Evolutionary conservation across 2,888 invertebrate genomes (phyloP).

Genomic region (Dexiosoma caninum): DNA sequence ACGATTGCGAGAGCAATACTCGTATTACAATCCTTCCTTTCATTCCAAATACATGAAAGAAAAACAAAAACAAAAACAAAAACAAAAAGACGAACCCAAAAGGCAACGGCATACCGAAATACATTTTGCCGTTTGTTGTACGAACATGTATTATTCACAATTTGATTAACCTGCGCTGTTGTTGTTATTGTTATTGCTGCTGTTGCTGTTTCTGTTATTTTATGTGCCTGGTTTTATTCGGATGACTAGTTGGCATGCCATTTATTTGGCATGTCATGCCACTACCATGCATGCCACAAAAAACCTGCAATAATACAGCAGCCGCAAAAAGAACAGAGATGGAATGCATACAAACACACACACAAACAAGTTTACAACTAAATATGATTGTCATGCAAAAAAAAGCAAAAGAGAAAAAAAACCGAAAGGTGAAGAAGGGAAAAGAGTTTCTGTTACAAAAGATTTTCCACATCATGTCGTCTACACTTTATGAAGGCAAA

Average conservation of each 20-base stretch:
- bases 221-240: constrained; percentile 45
- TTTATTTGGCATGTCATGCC: constrained; percentile 63
- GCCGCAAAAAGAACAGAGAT: constrained; percentile 23
- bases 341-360: neutral
- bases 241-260: constrained; percentile 61
- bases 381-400: neutral
- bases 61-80: no score
- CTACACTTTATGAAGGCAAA: constrained; percentile 13
- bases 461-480: neutral
- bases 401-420: constrained; percentile 17
- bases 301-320: constrained; percentile 4
- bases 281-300: constrained; percentile 49
- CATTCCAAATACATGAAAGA: no score
- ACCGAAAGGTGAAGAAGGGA: neutral
- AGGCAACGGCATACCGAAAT: constrained; percentile 9
- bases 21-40: neutral
- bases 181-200: constrained; percentile 29
- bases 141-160: constrained; percentile 13
- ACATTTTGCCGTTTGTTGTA: constrained; percentile 8
- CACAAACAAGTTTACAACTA: neutral
- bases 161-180: constrained; percentile 21
- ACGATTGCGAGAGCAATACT: neutral
- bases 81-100: neutral
- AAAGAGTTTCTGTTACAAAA: constrained; percentile 17
- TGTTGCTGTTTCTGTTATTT: constrained; percentile 18